Conservation (phyloP, 1,140 invertebrate species). For the Holcopasites calliopsidis region DNA sequence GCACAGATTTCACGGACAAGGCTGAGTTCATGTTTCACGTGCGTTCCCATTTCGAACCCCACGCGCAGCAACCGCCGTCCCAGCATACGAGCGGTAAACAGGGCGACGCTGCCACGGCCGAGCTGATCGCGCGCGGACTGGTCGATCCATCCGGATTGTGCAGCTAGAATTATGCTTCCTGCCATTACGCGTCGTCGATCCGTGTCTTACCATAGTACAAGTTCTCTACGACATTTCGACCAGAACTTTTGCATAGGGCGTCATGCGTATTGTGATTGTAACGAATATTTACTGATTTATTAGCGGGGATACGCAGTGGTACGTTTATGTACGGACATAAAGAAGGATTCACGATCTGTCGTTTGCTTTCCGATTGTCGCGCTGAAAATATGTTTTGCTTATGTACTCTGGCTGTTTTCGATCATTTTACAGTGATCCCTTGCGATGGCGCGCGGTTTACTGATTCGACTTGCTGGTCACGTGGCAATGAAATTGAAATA, state of each 20-base stretch:
- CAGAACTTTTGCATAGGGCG: conserved; percentile 55
- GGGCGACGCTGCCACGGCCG: conserved; percentile 81
- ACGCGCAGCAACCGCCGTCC: conserved; percentile 71
- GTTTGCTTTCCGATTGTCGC: neutral
- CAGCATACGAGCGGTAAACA: conserved; percentile 71
- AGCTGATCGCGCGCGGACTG: conserved; percentile 82
- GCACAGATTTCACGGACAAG: conserved; percentile 84
- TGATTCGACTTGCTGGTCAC: neutral
- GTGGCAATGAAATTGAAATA: neutral
- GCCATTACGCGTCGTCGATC: conserved; percentile 65
- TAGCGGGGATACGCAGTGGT: conserved; percentile 48
- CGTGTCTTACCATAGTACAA: conserved; percentile 76
- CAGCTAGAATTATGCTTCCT: conserved; percentile 78
- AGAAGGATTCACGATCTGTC: neutral
- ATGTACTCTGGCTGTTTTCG: no score
- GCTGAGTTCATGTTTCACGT: conserved; percentile 86
- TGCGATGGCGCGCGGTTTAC: neutral
- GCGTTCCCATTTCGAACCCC: conserved; percentile 83
- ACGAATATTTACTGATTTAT: conserved; percentile 58
- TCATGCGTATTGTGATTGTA: conserved; percentile 70
- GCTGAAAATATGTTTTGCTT: neutral
- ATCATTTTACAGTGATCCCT: neutral
- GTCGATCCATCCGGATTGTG: conserved; percentile 83
- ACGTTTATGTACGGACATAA: conserved; percentile 15
- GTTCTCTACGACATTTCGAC: conserved; percentile 56